A percentile compares a stretch with the other conserved stretches of the same genome.
Conservation (phyloP, 2,888 invertebrate species). For the Dynastes hyllus region DNA sequence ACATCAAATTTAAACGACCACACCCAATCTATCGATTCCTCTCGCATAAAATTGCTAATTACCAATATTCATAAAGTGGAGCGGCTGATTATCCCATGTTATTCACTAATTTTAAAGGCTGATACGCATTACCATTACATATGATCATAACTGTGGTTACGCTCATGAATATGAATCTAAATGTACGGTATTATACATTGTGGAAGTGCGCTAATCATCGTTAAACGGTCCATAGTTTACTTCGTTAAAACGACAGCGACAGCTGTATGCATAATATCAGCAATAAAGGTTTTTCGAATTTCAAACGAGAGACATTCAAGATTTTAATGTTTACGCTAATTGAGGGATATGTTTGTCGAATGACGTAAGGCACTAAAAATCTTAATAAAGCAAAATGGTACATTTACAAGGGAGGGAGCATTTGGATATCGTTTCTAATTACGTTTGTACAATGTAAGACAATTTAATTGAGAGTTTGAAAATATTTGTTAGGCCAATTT, state of each 20-base stretch:
- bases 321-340: constrained; percentile 8
- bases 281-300: constrained; percentile 7
- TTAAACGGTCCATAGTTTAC: constrained; percentile 3
- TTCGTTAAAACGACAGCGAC: constrained; percentile 1
- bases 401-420: not conserved
- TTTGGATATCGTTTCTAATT: not conserved
- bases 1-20: too few relatives aligned
- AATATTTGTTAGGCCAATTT: too few relatives aligned
- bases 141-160: too few relatives aligned
- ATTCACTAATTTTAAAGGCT: too few relatives aligned
- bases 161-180: not conserved
- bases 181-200: not conserved
- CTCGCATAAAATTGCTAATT: too few relatives aligned
- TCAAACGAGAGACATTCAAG: not conserved
- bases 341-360: not conserved
- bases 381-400: not conserved
- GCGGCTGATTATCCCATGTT: too few relatives aligned
- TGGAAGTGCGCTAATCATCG: not conserved
- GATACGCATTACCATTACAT: too few relatives aligned
- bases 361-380: constrained; percentile 2
- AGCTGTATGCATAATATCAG: constrained; percentile 17
- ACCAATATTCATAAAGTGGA: too few relatives aligned
- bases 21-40: too few relatives aligned
- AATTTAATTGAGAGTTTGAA: too few relatives aligned
- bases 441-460: too few relatives aligned